Conservation (phyloP, 2,888 invertebrate genomes). For the Willowsia nigromaculata region DNA sequence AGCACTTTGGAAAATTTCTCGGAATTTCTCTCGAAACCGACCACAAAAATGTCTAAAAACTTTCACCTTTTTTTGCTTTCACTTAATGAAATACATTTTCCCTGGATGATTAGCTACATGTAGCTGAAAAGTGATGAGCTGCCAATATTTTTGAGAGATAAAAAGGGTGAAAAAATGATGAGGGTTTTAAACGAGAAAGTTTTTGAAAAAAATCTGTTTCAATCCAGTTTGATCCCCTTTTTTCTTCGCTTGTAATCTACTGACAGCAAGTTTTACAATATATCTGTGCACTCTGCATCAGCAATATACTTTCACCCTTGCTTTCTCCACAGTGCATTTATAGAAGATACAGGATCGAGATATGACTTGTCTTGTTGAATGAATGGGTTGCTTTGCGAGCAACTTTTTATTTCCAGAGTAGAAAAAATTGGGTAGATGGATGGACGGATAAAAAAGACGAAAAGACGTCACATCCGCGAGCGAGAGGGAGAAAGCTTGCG, state of each 20-base stretch:
- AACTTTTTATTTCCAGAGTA: not conserved
- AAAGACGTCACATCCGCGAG: not conserved
- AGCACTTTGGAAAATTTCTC: too few species aligned
- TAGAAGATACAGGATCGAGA: not conserved
- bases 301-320: not conserved
- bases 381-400: not conserved
- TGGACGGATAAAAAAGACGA: constrained; percentile 5
- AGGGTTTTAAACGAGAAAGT: not conserved
- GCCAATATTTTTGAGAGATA: not conserved
- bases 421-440: constrained; percentile 1
- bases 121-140: not conserved
- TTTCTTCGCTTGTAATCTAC: not conserved
- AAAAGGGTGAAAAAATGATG: not conserved
- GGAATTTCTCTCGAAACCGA: too few species aligned
- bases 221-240: not conserved
- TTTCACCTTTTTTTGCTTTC: not conserved
- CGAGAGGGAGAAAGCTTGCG: not conserved
- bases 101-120: not conserved
- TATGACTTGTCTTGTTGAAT: not conserved
- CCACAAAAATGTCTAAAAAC: not conserved
- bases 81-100: not conserved
- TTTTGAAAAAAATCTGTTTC: not conserved
- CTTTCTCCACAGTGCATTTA: not conserved
- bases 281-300: too few species aligned
- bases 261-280: too few species aligned